Percentiles rank a stretch among this genome's conserved stretches.
Conservation (phyloP, 2,888 invertebrate species). For the Agrypnus murinus region DNA sequence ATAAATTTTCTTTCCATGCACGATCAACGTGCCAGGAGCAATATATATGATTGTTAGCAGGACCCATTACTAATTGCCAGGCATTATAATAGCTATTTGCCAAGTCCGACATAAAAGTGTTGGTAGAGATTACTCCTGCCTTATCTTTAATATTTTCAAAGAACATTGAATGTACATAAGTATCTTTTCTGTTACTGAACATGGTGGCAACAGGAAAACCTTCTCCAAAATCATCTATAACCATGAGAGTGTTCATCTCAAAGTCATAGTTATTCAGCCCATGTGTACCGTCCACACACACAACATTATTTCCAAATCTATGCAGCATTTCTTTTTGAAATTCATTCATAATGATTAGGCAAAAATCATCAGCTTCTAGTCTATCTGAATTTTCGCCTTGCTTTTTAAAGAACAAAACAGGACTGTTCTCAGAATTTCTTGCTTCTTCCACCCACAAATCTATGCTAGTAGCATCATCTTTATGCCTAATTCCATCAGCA, state of each 20-base stretch:
- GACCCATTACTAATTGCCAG: constrained; percentile 53
- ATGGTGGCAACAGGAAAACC: constrained; percentile 51
- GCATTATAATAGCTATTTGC: constrained; percentile 53
- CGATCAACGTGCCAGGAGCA: constrained; percentile 53
- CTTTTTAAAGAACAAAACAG: background rate
- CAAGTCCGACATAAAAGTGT: constrained; percentile 56
- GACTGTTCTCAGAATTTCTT: background rate
- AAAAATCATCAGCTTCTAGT: background rate
- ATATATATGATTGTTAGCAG: constrained; percentile 40
- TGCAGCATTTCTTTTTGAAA: background rate
- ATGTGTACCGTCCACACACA: constrained; percentile 52
- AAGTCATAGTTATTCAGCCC: constrained; percentile 53
- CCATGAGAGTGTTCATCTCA: constrained; percentile 49
- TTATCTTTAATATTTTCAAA: constrained; percentile 41
- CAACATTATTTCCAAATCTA: background rate
- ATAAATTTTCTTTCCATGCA: constrained; percentile 45
- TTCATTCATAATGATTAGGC: background rate
- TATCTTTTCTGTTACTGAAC: constrained; percentile 51
- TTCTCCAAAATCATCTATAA: constrained; percentile 53
- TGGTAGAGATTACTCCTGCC: constrained; percentile 37
- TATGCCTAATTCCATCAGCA: background rate
- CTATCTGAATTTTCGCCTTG: background rate
- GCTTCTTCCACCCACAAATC: background rate
- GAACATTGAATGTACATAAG: constrained; percentile 37
- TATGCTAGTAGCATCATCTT: background rate